Conservation (phyloP, 1,140 invertebrate genomes). For the Diorhabda elongata region DNA sequence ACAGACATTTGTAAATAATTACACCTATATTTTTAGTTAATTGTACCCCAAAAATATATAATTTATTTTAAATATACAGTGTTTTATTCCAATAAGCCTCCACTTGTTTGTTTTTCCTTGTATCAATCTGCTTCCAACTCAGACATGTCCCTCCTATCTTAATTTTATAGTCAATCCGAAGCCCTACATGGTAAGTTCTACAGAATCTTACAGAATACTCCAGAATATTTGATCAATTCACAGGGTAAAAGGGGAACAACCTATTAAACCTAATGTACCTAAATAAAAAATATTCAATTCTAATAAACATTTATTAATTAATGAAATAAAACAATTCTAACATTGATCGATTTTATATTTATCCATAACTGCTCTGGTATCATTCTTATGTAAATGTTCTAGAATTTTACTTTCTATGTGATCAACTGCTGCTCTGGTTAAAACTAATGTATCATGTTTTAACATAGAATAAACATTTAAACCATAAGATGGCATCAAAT, state of each 20-base stretch:
- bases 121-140: too few species aligned
- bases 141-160: too few species aligned
- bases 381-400: constrained; percentile 67
- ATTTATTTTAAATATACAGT: background rate
- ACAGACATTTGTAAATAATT: background rate
- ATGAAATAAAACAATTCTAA: background rate
- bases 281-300: too few species aligned
- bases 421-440: constrained; percentile 81
- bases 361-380: constrained; percentile 41
- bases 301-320: too few species aligned
- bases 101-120: too few species aligned
- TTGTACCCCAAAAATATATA: background rate
- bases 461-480: constrained; percentile 87
- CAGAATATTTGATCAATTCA: too few species aligned
- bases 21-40: background rate
- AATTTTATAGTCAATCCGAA: too few species aligned
- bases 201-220: too few species aligned
- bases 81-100: too few species aligned
- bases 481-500: constrained; percentile 94
- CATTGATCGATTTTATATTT: constrained; percentile 30
- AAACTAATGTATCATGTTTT: constrained; percentile 90
- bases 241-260: too few species aligned
- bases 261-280: too few species aligned
- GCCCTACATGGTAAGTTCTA: too few species aligned
- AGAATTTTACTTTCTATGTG: constrained; percentile 83